Base-by-base conservation (phyloP, 2,797 vertebrate genomes). In the Cynodonichthys magdalenae region DNA sequence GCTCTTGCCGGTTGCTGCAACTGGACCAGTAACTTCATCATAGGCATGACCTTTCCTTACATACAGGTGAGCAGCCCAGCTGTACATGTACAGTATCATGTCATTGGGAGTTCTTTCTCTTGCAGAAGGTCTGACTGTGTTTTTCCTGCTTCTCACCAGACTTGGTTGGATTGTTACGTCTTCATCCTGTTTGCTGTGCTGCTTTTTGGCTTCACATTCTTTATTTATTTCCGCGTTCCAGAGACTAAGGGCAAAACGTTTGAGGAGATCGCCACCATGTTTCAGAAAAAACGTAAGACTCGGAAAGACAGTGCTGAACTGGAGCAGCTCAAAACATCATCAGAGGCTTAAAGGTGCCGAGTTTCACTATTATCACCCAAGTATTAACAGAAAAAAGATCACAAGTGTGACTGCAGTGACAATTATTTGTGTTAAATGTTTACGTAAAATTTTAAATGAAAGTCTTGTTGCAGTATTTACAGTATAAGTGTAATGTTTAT, bases 221-320 rank as follows among this genome's bases (percentile, higher is more conserved):
- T 96, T 41, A 94, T 87, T 0, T 95, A 93, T 87, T 77, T 95
- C n/a, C 96, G 95, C 72, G 95, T 99, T 15, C 98, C 97, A 0
- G 98, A 99, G 92, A 99, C 98, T 0, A 99, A 98, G 78, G 97
- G 96, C 0, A 98, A 97, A 74, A 94, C 92, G 0, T 98, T 98
- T 59, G 93, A 98, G 83, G 96, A 99, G 90, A 99, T 99, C 0
- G 78, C 95, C 0, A 94, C 94, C 0, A 85, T 90, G 52, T 99
- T 99, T 87, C 94, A 91, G 5, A 94, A 91, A 71, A 93, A 90
- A 59, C 88, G 63, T 8, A 27, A 29, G 29, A 72, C 31, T 1
- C 17, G 82, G 11, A 90, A 77, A 58, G 63, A 84, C 0, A 69
- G 68, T 3, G 83, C 84, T 0, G 96, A 99, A 90, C 89, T 99